These are phyloP conservation scores for Hydrotaea diabolus DNA, from an alignment of 2,888 invertebrate genomes.

Conservation along the genomic window DNA sequence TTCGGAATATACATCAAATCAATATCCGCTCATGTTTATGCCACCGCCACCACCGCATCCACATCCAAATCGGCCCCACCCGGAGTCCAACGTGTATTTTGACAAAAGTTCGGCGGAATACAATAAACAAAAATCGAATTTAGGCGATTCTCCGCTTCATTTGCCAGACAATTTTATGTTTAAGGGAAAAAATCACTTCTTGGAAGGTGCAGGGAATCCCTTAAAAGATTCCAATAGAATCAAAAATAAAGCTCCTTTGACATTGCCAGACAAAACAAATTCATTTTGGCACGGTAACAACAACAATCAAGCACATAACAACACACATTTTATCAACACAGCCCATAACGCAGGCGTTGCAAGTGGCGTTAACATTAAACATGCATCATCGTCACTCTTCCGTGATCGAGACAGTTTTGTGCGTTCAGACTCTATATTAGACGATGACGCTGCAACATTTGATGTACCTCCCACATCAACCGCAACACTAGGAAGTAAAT, in stretches of 20 bases:
- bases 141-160: constrained; percentile 35
- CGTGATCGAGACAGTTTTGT: constrained; percentile 77
- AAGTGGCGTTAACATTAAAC: constrained; percentile 48
- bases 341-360: constrained; percentile 15
- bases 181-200: constrained; percentile 53
- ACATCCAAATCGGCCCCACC: not conserved
- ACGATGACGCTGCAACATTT: constrained; percentile 85
- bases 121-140: constrained; percentile 40
- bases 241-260: constrained; percentile 21
- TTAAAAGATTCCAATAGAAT: constrained; percentile 44
- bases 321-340: constrained; percentile 26
- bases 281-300: constrained; percentile 65
- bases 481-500: constrained; percentile 82
- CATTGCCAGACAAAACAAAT: constrained; percentile 46
- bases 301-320: constrained; percentile 18
- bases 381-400: constrained; percentile 66
- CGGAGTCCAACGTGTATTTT: constrained; percentile 52
- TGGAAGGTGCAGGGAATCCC: constrained; percentile 41
- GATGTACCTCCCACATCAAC: constrained; percentile 82
- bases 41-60: constrained; percentile 40
- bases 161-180: constrained; percentile 52
- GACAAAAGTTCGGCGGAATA: constrained; percentile 57
- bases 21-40: constrained; percentile 58
- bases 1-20: constrained; percentile 53
- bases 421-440: constrained; percentile 83